Base-by-base conservation (phyloP, 2,888 invertebrate species). In the Eledona agricola region DNA sequence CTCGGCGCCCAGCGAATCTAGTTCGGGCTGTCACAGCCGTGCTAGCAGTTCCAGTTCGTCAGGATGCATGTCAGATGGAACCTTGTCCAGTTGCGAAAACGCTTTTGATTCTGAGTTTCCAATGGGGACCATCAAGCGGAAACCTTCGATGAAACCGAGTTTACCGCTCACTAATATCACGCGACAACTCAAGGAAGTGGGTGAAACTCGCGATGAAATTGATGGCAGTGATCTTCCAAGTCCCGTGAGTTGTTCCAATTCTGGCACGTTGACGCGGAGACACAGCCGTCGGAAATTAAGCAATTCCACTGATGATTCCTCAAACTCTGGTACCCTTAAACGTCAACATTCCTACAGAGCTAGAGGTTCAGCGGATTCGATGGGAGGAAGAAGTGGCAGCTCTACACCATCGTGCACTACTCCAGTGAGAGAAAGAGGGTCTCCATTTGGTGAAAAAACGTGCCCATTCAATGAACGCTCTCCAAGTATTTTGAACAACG, bases 61-160 rank as follows among this genome's bases (percentile, higher is more conserved):
- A 67, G 92, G 92, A 10, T 93, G 92, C 69, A 80, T 92, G 60
- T 91, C 89, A 1, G 91, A 90, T 72, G 89, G 86, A 46, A 86
- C 87, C 1, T 84, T 87, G 0, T 86, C 87, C 4, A 85, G 85
- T 70, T 87, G 86, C 63, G 84, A 87, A 67, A 83, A 80, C 66
- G 86, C 86, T 9, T 88, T 88, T 64, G 88, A 88, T 71, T 87
- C 86, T 57, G 88, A 88, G 72, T 88, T 87, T 70, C 85, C 88
- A 47, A 88, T 86, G 76, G 88, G 88, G 81, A 95, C 95, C 17
- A 94, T 95, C 53, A 95, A 95, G 73, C 83, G 95, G 29, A 95
- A 95, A 72, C 95, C 95, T 0, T 91, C 92, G 9, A 90, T 92
- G 88, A 91, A 91, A 73, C 93, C 94, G 3, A 93, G 93, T 76